Evolutionary conservation across 2,888 invertebrate species (phyloP).

Genomic region (Tinea semifulvella): DNA sequence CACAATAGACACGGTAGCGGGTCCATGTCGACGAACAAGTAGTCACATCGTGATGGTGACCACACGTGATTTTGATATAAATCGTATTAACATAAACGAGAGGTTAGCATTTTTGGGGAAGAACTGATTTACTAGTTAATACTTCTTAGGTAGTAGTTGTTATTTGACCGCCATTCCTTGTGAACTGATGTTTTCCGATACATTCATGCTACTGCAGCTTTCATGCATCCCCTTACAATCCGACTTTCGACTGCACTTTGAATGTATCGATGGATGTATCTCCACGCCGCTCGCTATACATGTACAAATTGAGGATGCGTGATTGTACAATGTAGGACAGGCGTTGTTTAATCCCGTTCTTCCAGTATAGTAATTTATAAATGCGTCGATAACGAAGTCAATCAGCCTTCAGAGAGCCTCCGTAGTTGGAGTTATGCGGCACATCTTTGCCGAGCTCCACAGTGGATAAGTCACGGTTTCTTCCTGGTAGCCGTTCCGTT

Average conservation of each 20-base stretch:
- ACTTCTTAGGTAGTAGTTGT: too few relatives aligned
- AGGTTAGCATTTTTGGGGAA: neutral
- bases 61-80: slow-evolving; percentile 12
- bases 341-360: neutral
- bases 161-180: too few relatives aligned
- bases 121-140: too few relatives aligned
- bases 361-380: slow-evolving; percentile 30
- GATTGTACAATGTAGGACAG: neutral
- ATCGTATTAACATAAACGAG: neutral
- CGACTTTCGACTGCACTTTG: too few relatives aligned
- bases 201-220: too few relatives aligned
- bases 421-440: slow-evolving; percentile 35
- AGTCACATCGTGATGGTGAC: slow-evolving; percentile 8
- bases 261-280: too few relatives aligned
- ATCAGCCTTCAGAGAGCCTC: slow-evolving; percentile 41
- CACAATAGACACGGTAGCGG: slow-evolving; percentile 32
- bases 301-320: too few relatives aligned
- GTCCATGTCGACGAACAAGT: slow-evolving; percentile 26
- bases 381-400: slow-evolving; percentile 44
- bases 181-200: too few relatives aligned
- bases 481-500: slow-evolving; percentile 51
- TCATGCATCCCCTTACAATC: too few relatives aligned
- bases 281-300: too few relatives aligned
- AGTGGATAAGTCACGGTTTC: slow-evolving; percentile 48
- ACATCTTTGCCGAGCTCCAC: slow-evolving; percentile 25